Base-by-base conservation (phyloP, 2,888 invertebrate genomes). In the Sipha maydis region DNA sequence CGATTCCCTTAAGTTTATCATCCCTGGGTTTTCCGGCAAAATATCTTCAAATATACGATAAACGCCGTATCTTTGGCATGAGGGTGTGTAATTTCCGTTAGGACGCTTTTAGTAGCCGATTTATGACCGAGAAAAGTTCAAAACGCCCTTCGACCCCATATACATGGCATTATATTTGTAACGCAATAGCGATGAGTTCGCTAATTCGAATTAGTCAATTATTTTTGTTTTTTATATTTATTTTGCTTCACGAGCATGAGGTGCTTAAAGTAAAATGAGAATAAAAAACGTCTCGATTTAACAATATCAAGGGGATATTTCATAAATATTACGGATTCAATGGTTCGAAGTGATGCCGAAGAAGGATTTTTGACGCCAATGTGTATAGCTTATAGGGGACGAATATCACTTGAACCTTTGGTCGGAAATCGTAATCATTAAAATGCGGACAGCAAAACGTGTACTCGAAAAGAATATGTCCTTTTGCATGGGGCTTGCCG, bases 351-450 rank as follows among this genome's bases (percentile, higher is more conserved):
- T 67, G 88, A 82, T 88, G 41, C 67, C 73, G 41, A 75, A 80
- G 34, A 75, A 88, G 61, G 67, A 88, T 88, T 88, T 88, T 88
- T 88, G 88, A 88, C 88, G 88, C 88, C 88, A 31, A 41, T 21
- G 71, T 75, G 28, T 28, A 17, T 3, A 21, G 7, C 48, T 61
- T 48, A 48, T 48, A 3, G 67, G 73, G 82, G 88, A 79, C 31
- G 80, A 56, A 79, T 73, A 80, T 86, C 80, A 82, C 75, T 76
- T 34, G 80, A 88, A 88, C 38, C 48, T 85, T 31, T 69, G n/a
- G 80, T 75, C 86, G 80, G 88, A 67, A 76, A 61, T 75, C 75
- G 67, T 31, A 75, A 75, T 88, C 88, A 88, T 88, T 88, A 88
- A 88, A 88, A 82, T 19, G 41, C 4, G 86, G 48, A 67, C 19